These are phyloP conservation scores for Eremobia ochroleuca DNA, from an alignment of 2,888 invertebrate species.

Conservation along the genomic window DNA sequence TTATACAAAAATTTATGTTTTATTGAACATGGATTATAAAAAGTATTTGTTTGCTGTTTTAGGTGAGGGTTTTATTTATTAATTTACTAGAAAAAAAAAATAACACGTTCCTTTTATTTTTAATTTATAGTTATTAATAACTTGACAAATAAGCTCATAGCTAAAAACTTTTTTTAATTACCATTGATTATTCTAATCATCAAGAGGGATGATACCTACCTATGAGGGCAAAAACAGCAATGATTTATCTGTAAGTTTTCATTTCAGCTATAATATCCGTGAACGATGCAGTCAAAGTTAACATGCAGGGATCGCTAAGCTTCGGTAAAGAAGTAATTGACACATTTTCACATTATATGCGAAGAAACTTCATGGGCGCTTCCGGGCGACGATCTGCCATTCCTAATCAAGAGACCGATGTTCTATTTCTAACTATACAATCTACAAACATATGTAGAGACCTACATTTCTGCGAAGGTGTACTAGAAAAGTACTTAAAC, in stretches of 20 bases:
- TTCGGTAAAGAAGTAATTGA: constrained; percentile 82
- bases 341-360: constrained; percentile 73
- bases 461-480: constrained; percentile 74
- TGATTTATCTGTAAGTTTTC: background rate
- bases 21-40: constrained; percentile 54
- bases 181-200: background rate
- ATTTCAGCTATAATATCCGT: constrained; percentile 71
- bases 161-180: too few species aligned
- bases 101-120: background rate
- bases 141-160: background rate
- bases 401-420: constrained; percentile 61
- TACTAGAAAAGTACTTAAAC: constrained; percentile 72
- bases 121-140: background rate
- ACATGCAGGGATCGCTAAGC: constrained; percentile 80
- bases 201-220: too few species aligned
- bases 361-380: constrained; percentile 27
- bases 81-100: background rate
- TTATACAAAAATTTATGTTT: constrained; percentile 39
- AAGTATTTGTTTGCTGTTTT: constrained; percentile 56
- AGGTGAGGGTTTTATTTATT: constrained; percentile 60
- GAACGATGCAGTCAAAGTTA: constrained; percentile 76
- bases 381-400: constrained; percentile 68
- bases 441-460: constrained; percentile 75
- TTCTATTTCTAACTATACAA: constrained; percentile 71
- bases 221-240: background rate